Percentiles rank a stretch among this genome's conserved stretches.
These are phyloP conservation scores for Bufo bufo DNA, from an alignment of 2,113 vertebrate genomes.

Conservation along the genomic window DNA sequence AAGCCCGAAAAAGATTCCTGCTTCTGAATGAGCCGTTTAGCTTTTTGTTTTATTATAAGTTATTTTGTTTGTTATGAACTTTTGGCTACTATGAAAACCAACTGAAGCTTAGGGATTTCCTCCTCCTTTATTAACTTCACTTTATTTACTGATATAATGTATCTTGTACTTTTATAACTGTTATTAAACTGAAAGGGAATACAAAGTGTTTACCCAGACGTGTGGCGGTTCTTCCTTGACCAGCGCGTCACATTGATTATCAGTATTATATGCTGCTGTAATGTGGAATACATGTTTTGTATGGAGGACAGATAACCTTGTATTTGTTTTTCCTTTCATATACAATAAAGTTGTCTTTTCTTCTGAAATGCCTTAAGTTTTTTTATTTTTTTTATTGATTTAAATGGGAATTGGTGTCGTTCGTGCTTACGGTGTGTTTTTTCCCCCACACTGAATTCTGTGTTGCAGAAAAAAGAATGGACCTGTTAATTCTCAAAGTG, in stretches of 20 bases:
- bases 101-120: not conserved
- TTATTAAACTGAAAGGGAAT: constrained; percentile 5
- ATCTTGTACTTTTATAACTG: not conserved
- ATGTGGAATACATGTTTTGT: constrained; percentile 28
- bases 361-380: not conserved
- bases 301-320: not conserved
- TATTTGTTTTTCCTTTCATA: not conserved
- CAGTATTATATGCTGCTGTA: constrained; percentile 57
- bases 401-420: too few relatives aligned
- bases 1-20: not conserved
- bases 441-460: too few relatives aligned
- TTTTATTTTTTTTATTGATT: not conserved
- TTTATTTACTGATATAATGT: not conserved
- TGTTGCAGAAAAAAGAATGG: too few relatives aligned
- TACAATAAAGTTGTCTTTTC: constrained; percentile 44
- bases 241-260: constrained; percentile 2
- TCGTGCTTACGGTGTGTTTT: too few relatives aligned
- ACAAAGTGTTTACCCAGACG: constrained; percentile 8
- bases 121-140: too few relatives aligned
- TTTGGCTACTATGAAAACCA: not conserved
- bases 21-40: not conserved
- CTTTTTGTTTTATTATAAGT: not conserved
- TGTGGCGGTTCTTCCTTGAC: too few relatives aligned
- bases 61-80: not conserved
- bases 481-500: too few relatives aligned